Conservation (phyloP, 1,140 invertebrate species). For the Acromyrmex charruanus region DNA sequence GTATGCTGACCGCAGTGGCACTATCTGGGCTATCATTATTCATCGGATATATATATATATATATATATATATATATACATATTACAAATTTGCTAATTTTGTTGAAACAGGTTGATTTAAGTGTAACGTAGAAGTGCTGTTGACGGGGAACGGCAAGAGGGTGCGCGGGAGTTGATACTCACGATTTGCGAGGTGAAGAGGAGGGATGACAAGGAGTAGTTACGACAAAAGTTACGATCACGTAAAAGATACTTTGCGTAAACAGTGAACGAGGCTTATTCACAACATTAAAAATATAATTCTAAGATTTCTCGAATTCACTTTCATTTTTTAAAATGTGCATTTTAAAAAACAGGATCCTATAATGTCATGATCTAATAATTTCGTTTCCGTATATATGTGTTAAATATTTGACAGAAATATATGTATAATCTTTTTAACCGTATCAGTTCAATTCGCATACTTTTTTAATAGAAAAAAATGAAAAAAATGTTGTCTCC, state of each 20-base stretch:
- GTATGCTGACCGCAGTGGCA: slow-evolving; percentile 81
- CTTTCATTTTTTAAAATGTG: background rate
- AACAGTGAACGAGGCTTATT: background rate
- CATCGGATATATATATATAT: slow-evolving; percentile 79
- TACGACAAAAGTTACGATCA: background rate
- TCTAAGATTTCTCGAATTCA: background rate
- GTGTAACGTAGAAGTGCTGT: background rate
- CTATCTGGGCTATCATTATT: slow-evolving; percentile 78
- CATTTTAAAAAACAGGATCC: background rate
- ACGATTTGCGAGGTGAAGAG: slow-evolving; percentile 15
- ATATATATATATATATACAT: slow-evolving; percentile 70
- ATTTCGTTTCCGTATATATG: background rate
- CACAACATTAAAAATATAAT: background rate
- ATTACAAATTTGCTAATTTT: slow-evolving; percentile 83
- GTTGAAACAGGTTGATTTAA: slow-evolving; percentile 47
- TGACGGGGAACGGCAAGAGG: background rate
- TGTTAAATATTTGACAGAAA: background rate
- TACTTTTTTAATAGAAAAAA: too few relatives aligned
- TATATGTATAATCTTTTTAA: background rate
- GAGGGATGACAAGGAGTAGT: background rate
- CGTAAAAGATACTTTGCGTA: slow-evolving; percentile 13
- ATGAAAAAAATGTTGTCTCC: too few relatives aligned
- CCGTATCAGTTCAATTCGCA: too few relatives aligned
- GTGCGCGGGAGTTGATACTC: background rate
- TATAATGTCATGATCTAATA: background rate